Percentiles rank a stretch among this genome's conserved stretches.
Evolutionary conservation across 2,113 vertebrate genomes (phyloP).

Genomic region (Arothron firmamentum): DNA sequence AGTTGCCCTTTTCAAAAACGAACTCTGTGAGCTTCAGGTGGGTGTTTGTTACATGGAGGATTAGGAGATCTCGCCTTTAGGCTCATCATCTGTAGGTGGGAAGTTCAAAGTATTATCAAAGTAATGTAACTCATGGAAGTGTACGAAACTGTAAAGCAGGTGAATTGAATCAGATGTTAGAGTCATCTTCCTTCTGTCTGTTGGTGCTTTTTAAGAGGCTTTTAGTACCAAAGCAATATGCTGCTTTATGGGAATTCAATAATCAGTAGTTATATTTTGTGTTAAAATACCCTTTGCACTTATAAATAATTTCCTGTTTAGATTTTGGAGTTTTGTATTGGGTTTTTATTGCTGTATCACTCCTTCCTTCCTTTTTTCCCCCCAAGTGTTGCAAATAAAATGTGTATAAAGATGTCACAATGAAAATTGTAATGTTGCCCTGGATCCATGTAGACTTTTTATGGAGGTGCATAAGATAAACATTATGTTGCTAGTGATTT

Average conservation of each 20-base stretch:
- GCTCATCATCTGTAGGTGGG: conserved; percentile 16
- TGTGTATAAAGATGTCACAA: neutral
- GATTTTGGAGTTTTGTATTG: conserved; percentile 12
- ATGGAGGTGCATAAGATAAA: no score
- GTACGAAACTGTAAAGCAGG: neutral
- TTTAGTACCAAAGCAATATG: conserved; percentile 42
- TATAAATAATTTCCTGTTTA: conserved; percentile 22
- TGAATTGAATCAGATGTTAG: conserved; percentile 7
- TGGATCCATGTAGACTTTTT: no score
- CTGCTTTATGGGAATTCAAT: conserved; percentile 41
- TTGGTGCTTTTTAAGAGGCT: conserved; percentile 30
- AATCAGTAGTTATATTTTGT: conserved; percentile 36
- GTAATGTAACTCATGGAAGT: conserved; percentile 12
- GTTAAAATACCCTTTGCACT: conserved; percentile 50
- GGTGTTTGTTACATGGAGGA: conserved; percentile 25
- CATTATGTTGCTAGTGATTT: no score
- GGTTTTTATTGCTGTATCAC: conserved; percentile 17
- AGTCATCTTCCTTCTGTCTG: conserved; percentile 23
- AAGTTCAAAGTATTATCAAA: conserved; percentile 27
- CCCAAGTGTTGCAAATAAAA: conserved; percentile 58
- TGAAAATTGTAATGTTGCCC: neutral
- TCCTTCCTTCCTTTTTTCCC: conserved; percentile 43
- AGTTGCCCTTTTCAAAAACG: conserved; percentile 37
- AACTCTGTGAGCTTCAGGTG: conserved; percentile 29
- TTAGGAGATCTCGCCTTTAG: conserved; percentile 19